Base-by-base conservation (phyloP, 2,797 vertebrate genomes). In the Knipowitschia caucasica region DNA sequence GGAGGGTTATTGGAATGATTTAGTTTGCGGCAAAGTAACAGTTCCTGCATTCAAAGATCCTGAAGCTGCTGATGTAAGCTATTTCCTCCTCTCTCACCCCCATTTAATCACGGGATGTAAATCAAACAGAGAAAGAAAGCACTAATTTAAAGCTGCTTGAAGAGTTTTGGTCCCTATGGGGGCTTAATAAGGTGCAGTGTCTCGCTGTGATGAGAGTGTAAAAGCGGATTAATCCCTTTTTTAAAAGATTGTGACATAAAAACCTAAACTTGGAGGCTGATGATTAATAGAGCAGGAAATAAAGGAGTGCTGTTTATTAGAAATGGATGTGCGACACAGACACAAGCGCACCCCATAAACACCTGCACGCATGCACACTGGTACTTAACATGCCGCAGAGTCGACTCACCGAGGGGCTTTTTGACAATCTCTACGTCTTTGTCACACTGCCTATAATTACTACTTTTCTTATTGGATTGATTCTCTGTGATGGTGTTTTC, bases 121-220 rank as follows among this genome's bases (percentile, higher is more conserved):
- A 84, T 85, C 79, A 78, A 78, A 76, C 56, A 47, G 62, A 65
- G 69, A 74, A 73, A 82, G 75, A 76, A 81, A 73, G 64, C 66
- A 71, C 73, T 76, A 69, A 81, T 82, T 82, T 78, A 82, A 78
- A 78, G 66, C 70, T 69, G 75, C 78, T 84, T 81, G 70, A 81
- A 75, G 67, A 81, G 67, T 80, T 73, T 62, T 51, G 46, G 57
- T 81, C 67, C 71, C 80, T 64, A 62, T 71, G 62, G 76, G 69
- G 69, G 77, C 73, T 80, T 80, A 78, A 80, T 78, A 77, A 78
- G 71, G 73, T 64, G 53, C 64, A 71, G 54, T 69, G 59, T 65
- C 78, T 84, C 44, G 46, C 64, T 73, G 72, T 71, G 77, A 85
- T 76, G 72, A 79, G 75, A 75, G 62, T 58, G 66, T 78, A 75